Conservation (phyloP, 37 sponge, comb jelly and placozoan genomes). For the Halisarca cf. caerulea region DNA sequence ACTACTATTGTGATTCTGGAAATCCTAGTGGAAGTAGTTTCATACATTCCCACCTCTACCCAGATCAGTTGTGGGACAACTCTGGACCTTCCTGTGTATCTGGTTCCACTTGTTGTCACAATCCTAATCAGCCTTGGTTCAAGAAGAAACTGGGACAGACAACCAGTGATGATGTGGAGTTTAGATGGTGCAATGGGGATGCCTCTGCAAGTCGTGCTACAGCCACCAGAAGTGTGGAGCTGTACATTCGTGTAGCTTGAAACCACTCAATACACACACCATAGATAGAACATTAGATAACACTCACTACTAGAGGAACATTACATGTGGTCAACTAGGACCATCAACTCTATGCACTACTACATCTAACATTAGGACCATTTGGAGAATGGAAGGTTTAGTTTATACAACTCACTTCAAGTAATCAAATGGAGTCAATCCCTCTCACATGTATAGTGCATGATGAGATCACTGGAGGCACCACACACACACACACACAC, state of each 20-base stretch:
- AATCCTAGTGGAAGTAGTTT: conserved; percentile 1
- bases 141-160: conserved; percentile 19
- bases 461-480: no score
- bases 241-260: conserved; percentile 9
- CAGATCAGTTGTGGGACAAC: conserved; percentile 1
- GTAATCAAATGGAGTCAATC: no score
- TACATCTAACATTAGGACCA: no score
- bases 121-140: conserved; percentile 32
- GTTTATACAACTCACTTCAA: no score
- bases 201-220: not conserved
- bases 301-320: no score
- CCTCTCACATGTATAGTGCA: no score
- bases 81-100: conserved; percentile 22
- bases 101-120: conserved; percentile 20
- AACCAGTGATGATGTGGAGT: not conserved
- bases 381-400: no score
- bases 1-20: conserved; percentile 23
- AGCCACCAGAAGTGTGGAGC: not conserved
- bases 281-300: no score
- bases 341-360: no score
- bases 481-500: no score
- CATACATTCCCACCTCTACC: not conserved
- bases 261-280: not conserved
- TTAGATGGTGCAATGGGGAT: not conserved
- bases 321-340: no score